These are phyloP conservation scores for Plusia festucae DNA, from an alignment of 2,888 invertebrate genomes.

Conservation along the genomic window DNA sequence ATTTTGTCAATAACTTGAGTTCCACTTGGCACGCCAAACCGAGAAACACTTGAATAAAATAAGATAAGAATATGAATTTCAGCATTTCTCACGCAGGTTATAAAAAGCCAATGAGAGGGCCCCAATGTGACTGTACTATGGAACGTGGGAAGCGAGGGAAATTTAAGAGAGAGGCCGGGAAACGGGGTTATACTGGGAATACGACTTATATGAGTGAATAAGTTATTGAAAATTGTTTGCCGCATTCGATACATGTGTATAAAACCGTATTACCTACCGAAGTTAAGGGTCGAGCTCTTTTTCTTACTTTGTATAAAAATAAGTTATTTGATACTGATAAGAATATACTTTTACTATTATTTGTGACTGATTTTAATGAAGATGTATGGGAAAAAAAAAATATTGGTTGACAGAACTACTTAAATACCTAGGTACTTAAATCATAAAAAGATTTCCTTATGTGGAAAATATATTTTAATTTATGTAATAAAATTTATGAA, in stretches of 20 bases:
- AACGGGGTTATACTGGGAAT: not conserved
- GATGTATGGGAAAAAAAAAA: too few relatives aligned
- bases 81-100: slow-evolving; percentile 9
- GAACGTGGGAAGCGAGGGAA: not conserved
- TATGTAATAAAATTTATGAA: too few relatives aligned
- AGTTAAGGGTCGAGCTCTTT: not conserved
- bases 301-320: not conserved
- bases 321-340: too few relatives aligned
- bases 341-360: too few relatives aligned
- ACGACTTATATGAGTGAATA: not conserved
- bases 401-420: too few relatives aligned
- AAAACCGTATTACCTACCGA: not conserved
- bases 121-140: not conserved
- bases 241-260: not conserved
- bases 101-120: slow-evolving; percentile 8
- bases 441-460: too few relatives aligned
- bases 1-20: not conserved
- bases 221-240: not conserved
- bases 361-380: too few relatives aligned
- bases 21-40: slow-evolving; percentile 4
- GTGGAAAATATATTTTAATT: too few relatives aligned
- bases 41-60: slow-evolving; percentile 9
- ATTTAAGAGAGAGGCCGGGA: not conserved
- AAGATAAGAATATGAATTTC: slow-evolving; percentile 12
- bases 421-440: too few relatives aligned